Percentiles rank a stretch among this genome's conserved stretches.
phyloP scores from a whole-genome alignment of 2,888 invertebrate species.

The Phorcus lineatus region DNA sequence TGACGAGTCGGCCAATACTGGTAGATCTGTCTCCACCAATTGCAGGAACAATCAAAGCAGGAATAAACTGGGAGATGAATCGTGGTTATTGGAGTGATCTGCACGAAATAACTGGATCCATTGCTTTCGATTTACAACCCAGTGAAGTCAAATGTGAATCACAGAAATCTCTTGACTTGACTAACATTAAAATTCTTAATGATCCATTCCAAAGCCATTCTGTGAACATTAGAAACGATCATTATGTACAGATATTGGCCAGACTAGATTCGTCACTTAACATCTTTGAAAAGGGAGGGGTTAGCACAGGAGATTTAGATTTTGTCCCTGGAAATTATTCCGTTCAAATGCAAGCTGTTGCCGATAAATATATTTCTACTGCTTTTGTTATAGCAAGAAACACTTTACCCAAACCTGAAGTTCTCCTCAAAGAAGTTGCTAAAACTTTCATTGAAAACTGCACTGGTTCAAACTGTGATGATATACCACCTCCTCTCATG shows the following conservation, averaged over 20 bases:
- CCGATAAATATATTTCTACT: conserved; percentile 32
- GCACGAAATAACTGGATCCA: not conserved
- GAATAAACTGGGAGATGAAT: conserved; percentile 6
- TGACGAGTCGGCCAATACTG: conserved; percentile 34
- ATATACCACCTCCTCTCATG: no score
- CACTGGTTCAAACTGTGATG: not conserved
- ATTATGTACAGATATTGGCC: not conserved
- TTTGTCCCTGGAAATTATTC: conserved; percentile 37
- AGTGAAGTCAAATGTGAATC: no score
- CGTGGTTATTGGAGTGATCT: not conserved
- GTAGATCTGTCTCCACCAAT: conserved; percentile 43
- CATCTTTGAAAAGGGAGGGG: not conserved
- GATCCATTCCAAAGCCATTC: not conserved
- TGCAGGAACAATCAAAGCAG: conserved; percentile 44
- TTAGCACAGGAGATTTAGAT: not conserved
- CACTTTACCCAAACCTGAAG: conserved; percentile 16
- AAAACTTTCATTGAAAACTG: not conserved
- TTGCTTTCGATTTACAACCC: no score
- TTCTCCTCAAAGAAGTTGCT: not conserved
- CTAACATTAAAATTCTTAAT: not conserved
- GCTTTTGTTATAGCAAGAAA: conserved; percentile 36
- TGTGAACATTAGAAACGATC: not conserved
- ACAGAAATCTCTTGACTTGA: no score
- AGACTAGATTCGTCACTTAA: not conserved
- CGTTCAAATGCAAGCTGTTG: conserved; percentile 25